phyloP scores from a whole-genome alignment of 2,113 vertebrate genomes.

The Cepphus grylle region DNA sequence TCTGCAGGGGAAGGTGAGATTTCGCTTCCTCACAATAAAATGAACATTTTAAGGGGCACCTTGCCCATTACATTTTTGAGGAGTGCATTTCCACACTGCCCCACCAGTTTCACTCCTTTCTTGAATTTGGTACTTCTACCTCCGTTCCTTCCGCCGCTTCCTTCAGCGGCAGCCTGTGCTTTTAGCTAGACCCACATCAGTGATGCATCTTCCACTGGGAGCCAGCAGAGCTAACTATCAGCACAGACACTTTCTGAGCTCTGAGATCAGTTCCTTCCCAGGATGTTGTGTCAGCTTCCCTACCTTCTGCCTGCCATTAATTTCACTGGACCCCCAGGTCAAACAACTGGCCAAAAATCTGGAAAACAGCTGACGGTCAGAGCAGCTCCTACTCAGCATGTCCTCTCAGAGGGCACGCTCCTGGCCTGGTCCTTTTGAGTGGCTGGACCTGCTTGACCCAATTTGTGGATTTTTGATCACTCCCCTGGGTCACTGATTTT shows the following conservation, averaged over 20 bases:
- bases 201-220: background rate
- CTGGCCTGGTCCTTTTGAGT: constrained; percentile 35
- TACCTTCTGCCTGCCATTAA: constrained; percentile 40
- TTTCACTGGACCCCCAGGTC: constrained; percentile 20
- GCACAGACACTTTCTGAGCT: background rate
- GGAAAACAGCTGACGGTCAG: constrained; percentile 40
- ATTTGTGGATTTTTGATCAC: constrained; percentile 60
- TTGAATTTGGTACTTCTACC: background rate
- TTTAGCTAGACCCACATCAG: background rate
- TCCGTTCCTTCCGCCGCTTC: background rate
- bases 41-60: background rate
- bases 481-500: constrained; percentile 62
- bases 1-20: background rate
- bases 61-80: background rate
- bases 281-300: constrained; percentile 23
- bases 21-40: background rate
- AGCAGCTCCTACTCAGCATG: constrained; percentile 24
- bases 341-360: constrained; percentile 57
- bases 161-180: background rate
- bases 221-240: background rate
- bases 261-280: background rate
- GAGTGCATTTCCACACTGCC: background rate
- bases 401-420: constrained; percentile 25
- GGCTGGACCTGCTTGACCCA: constrained; percentile 52
- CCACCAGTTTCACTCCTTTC: background rate